These are phyloP conservation scores for Heliconius hermathena DNA, from an alignment of 1,140 invertebrate genomes.

Conservation along the genomic window DNA sequence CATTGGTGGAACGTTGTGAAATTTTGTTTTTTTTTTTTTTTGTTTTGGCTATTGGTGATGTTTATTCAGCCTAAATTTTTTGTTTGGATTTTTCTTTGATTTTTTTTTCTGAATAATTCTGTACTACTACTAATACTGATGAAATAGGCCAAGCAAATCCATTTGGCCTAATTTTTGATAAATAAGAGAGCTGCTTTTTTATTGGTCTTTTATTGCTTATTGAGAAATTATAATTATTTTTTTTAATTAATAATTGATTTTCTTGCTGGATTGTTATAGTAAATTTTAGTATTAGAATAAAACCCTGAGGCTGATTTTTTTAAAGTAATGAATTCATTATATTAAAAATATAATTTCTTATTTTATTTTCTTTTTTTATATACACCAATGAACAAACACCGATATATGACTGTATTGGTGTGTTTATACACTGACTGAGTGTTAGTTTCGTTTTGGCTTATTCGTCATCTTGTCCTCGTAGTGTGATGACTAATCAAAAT, in stretches of 20 bases:
- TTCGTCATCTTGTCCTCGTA: neutral
- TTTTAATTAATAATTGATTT: too few species aligned
- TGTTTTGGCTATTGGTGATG: neutral
- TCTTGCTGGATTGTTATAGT: too few species aligned
- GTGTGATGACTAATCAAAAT: constrained; percentile 1
- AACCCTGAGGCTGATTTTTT: neutral
- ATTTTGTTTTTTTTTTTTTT: neutral
- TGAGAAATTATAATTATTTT: too few species aligned
- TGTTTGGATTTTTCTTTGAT: constrained; percentile 1
- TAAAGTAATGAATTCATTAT: neutral
- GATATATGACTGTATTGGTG: constrained; percentile 53
- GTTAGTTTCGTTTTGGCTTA: neutral
- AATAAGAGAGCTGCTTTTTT: too few species aligned
- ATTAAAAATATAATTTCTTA: neutral
- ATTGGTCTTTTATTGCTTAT: too few species aligned
- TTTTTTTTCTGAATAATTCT: neutral
- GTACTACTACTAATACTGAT: too few species aligned
- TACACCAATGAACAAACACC: constrained; percentile 44
- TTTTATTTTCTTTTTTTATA: neutral
- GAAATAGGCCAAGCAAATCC: too few species aligned
- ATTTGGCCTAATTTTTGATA: too few species aligned
- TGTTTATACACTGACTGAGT: constrained; percentile 44
- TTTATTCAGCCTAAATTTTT: neutral
- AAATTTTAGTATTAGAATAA: too few species aligned
- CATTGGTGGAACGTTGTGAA: constrained; percentile 39